phyloP scores from a whole-genome alignment of 2,888 invertebrate species.

The Agriopis leucophaearia region DNA sequence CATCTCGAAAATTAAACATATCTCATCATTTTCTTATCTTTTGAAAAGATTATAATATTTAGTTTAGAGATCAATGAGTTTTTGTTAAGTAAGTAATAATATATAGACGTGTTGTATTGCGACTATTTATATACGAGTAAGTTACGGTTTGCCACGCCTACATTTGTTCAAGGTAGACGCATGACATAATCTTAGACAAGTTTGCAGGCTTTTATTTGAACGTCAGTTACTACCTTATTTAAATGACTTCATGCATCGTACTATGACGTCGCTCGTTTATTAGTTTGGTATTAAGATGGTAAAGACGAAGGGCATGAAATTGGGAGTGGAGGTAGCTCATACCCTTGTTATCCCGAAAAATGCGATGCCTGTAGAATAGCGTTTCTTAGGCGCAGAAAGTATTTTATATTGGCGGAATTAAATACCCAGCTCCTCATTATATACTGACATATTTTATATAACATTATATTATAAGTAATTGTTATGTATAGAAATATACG shows the following conservation, averaged over 20 bases:
- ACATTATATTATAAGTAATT: too few species aligned
- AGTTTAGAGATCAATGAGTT: too few species aligned
- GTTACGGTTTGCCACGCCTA: constrained; percentile 34
- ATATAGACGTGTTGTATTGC: constrained; percentile 3
- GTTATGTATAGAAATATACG: background rate
- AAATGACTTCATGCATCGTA: background rate
- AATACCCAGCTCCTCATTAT: background rate
- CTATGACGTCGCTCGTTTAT: background rate
- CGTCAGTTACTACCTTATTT: background rate
- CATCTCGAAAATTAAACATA: too few species aligned
- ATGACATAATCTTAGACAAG: constrained; percentile 29
- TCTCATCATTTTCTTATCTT: too few species aligned
- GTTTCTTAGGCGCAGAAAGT: too few species aligned
- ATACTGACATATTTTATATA: background rate
- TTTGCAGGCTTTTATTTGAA: constrained; percentile 17
- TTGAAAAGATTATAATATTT: too few species aligned
- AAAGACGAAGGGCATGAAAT: background rate
- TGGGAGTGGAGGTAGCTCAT: too few species aligned
- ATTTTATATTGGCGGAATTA: background rate
- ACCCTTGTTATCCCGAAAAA: too few species aligned
- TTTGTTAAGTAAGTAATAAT: too few species aligned
- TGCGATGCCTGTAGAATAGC: too few species aligned
- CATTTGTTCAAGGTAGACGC: constrained; percentile 28
- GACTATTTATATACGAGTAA: background rate
- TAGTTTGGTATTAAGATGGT: background rate